phyloP scores from a whole-genome alignment of 2,797 vertebrate genomes.

The Dallia pectoralis region DNA sequence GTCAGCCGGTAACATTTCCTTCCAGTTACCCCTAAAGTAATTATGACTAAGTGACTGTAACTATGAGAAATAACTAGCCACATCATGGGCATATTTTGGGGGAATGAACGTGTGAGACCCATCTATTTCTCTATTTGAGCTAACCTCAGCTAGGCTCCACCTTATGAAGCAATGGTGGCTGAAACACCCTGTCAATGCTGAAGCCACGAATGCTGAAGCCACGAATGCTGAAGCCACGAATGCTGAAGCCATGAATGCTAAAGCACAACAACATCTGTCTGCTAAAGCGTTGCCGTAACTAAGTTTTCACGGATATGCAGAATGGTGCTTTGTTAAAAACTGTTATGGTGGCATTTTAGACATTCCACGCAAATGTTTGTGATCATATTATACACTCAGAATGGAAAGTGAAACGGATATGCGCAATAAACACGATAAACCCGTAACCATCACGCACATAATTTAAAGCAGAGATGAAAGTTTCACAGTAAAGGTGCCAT shows the following conservation, averaged over 20 bases:
- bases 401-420: conserved; percentile 70
- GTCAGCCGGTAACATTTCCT: not conserved
- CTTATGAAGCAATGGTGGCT: conserved; percentile 39
- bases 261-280: not conserved
- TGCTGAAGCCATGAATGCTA: not conserved
- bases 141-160: conserved; percentile 41
- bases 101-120: conserved; percentile 71
- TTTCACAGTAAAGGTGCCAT: not conserved
- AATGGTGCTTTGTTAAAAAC: not conserved
- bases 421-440: conserved; percentile 53
- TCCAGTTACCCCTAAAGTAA: not conserved
- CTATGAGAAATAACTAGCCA: not conserved
- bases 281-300: not conserved
- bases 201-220: not conserved
- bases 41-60: not conserved
- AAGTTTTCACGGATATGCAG: not conserved
- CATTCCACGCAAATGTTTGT: not conserved
- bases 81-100: conserved; percentile 46
- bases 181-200: conserved; percentile 23
- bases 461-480: not conserved
- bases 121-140: conserved; percentile 45
- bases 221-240: not conserved
- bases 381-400: conserved; percentile 34
- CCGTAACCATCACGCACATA: not conserved
- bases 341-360: not conserved